Evolutionary conservation across 2,113 vertebrate species (phyloP).

Genomic region (Eublepharis macularius): DNA sequence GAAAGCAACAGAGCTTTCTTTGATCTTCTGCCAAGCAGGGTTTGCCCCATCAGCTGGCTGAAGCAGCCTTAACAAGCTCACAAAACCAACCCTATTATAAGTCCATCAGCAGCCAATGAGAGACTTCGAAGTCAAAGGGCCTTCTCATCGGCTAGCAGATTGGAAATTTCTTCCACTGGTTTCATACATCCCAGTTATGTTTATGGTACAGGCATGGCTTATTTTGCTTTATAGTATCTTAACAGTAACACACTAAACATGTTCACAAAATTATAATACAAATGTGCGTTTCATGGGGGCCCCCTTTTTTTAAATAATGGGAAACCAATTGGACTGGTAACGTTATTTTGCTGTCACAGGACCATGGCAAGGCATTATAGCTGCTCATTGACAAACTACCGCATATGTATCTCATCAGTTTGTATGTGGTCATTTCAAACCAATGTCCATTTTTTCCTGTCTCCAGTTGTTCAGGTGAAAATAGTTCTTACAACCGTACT

Average conservation of each 20-base stretch:
- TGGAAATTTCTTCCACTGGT: conserved; percentile 51
- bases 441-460: conserved; percentile 46
- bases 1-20: conserved; percentile 75
- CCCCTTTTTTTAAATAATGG: conserved; percentile 48
- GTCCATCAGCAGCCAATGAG: conserved; percentile 35
- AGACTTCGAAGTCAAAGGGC: conserved; percentile 48
- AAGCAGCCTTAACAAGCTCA: conserved; percentile 65
- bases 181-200: conserved; percentile 53
- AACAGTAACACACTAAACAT: conserved; percentile 37
- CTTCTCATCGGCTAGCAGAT: conserved; percentile 40
- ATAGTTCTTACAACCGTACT: not conserved
- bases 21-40: conserved; percentile 76
- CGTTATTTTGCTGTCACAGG: conserved; percentile 59
- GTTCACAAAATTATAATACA: conserved; percentile 13
- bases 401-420: conserved; percentile 53
- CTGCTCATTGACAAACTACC: conserved; percentile 43
- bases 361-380: conserved; percentile 57
- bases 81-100: conserved; percentile 28
- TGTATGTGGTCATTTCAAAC: conserved; percentile 40
- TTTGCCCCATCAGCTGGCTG: conserved; percentile 70
- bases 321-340: conserved; percentile 62
- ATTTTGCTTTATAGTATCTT: conserved; percentile 26
- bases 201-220: conserved; percentile 48
- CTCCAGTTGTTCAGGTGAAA: conserved; percentile 27
- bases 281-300: conserved; percentile 37